Percentiles rank a stretch among this genome's conserved stretches.
These are phyloP conservation scores for Eupelmus urozonus DNA, from an alignment of 2,888 invertebrate species.

Conservation along the genomic window DNA sequence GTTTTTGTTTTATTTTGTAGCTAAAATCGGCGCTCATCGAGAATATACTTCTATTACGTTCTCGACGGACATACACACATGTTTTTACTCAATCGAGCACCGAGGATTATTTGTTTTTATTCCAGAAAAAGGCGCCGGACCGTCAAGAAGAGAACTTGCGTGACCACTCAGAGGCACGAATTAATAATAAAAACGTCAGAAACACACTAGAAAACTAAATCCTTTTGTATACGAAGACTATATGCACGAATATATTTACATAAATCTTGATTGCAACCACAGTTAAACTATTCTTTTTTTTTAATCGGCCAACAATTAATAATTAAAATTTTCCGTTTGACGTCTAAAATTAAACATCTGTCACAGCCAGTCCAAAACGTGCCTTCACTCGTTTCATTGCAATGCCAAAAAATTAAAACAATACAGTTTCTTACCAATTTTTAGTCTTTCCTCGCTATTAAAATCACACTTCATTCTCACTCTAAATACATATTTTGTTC, in stretches of 20 bases:
- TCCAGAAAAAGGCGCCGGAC: slow-evolving; percentile 41
- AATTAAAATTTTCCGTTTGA: slow-evolving; percentile 59
- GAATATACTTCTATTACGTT: slow-evolving; percentile 6
- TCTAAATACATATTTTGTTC: slow-evolving; percentile 33
- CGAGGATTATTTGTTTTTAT: slow-evolving; percentile 19
- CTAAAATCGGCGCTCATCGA: slow-evolving; percentile 48
- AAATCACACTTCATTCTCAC: slow-evolving; percentile 17
- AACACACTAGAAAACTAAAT: slow-evolving; percentile 48
- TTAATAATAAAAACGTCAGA: slow-evolving; percentile 55
- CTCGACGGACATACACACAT: background rate
- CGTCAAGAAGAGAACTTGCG: slow-evolving; percentile 33
- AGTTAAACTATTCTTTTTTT: slow-evolving; percentile 45
- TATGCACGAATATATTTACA: slow-evolving; percentile 52
- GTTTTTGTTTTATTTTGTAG: slow-evolving; percentile 32
- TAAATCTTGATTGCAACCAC: slow-evolving; percentile 51
- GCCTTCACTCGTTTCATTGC: slow-evolving; percentile 16
- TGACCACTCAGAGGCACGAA: slow-evolving; percentile 47
- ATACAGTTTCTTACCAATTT: slow-evolving; percentile 35
- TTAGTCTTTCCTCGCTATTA: slow-evolving; percentile 14
- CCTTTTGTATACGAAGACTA: slow-evolving; percentile 42
- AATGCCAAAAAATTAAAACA: slow-evolving; percentile 37
- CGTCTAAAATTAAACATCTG: slow-evolving; percentile 67
- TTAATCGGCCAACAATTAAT: slow-evolving; percentile 49
- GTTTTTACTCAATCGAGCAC: slow-evolving; percentile 26
- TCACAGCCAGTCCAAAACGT: slow-evolving; percentile 72